These are phyloP conservation scores for Notarius quadriscutis DNA, from an alignment of 2,113 vertebrate species.

Conservation along the genomic window DNA sequence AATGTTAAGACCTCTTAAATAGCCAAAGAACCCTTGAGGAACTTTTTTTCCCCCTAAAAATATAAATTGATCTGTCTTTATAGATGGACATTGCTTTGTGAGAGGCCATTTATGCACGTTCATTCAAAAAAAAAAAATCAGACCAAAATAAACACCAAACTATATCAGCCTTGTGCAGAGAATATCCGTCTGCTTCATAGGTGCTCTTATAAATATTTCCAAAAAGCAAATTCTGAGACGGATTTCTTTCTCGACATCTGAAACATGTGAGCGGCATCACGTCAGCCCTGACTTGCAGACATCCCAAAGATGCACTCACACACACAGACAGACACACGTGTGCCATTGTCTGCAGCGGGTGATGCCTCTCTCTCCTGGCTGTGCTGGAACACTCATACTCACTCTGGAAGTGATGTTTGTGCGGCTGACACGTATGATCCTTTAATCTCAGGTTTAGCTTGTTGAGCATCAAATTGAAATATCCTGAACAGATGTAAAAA, in stretches of 20 bases:
- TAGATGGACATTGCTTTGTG: slow-evolving; percentile 7
- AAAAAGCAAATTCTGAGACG: slow-evolving; percentile 71
- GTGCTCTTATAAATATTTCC: slow-evolving; percentile 77
- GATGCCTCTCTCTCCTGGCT: slow-evolving; percentile 62
- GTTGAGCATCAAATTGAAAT: slow-evolving; percentile 96
- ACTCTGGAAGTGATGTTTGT: slow-evolving; percentile 74
- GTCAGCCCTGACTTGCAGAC: slow-evolving; percentile 72
- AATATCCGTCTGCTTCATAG: slow-evolving; percentile 47
- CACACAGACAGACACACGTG: slow-evolving; percentile 46
- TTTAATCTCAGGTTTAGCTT: slow-evolving; percentile 88
- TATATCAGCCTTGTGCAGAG: slow-evolving; percentile 45
- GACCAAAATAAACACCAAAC: slow-evolving; percentile 17
- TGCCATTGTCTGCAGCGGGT: slow-evolving; percentile 64
- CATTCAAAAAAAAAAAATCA: slow-evolving; percentile 18
- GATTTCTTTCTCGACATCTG: slow-evolving; percentile 65
- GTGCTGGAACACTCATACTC: slow-evolving; percentile 70
- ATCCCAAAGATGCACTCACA: slow-evolving; percentile 60
- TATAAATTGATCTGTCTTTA: slow-evolving; percentile 11
- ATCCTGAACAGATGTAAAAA: slow-evolving; percentile 99
- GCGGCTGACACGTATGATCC: slow-evolving; percentile 80
- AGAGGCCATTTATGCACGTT: slow-evolving; percentile 30
- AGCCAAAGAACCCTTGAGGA: neutral
- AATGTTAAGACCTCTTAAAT: neutral
- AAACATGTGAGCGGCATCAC: slow-evolving; percentile 60
- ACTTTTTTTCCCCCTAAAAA: neutral